Conservation (phyloP, 2,113 vertebrate genomes). For the Rhodinocichla rosea region DNA sequence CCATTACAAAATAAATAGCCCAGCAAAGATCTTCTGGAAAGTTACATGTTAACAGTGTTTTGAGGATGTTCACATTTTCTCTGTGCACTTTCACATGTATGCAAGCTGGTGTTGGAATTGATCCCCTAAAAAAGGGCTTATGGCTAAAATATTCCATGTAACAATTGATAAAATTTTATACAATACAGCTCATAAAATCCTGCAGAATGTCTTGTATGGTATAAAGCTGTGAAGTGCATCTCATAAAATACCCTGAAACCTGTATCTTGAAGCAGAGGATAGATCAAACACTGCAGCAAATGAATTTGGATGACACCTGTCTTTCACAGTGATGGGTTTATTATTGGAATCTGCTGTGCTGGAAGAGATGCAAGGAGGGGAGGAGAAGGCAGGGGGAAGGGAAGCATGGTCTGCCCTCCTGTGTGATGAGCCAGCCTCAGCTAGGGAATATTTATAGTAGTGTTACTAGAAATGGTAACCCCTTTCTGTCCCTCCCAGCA, state of each 20-base stretch:
- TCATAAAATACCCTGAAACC: constrained; percentile 41
- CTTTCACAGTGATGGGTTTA: constrained; percentile 52
- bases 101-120: neutral
- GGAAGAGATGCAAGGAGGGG: neutral
- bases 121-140: neutral
- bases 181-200: constrained; percentile 28
- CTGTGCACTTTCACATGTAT: neutral
- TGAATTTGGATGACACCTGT: constrained; percentile 51
- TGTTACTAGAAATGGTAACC: neutral
- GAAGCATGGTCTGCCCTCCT: neutral
- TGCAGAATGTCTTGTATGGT: constrained; percentile 14
- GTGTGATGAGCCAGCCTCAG: neutral
- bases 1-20: neutral
- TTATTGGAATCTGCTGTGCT: constrained; percentile 57
- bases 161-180: constrained; percentile 6
- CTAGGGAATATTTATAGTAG: neutral
- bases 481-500: neutral
- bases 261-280: constrained; percentile 23
- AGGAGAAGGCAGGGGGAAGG: neutral
- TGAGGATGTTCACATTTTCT: neutral
- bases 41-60: neutral
- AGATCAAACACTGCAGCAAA: constrained; percentile 42
- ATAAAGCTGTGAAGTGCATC: constrained; percentile 3
- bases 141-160: constrained; percentile 12
- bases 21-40: neutral